A percentile compares a stretch with the other conserved stretches of the same genome.
Conservation (phyloP, 30 jellyfish, hydroid and myxozoan species). For the Aurelia aurita region DNA sequence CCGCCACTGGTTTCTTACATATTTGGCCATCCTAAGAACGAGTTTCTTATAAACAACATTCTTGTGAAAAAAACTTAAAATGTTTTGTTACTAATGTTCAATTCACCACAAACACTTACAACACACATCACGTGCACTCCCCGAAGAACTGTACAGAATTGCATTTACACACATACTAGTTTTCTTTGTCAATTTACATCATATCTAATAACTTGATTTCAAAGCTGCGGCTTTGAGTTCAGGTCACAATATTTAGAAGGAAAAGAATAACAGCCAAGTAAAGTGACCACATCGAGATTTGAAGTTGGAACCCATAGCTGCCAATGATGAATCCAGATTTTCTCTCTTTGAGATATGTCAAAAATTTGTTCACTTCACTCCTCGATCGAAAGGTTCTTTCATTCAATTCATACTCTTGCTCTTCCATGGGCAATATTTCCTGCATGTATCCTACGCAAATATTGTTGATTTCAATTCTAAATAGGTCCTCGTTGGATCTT, state of each 20-base stretch:
- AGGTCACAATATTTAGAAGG: slow-evolving; percentile 15
- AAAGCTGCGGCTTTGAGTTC: too few relatives aligned
- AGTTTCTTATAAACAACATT: too few relatives aligned
- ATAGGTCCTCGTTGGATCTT: slow-evolving; percentile 8
- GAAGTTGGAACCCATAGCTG: slow-evolving; percentile 39
- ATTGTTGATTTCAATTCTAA: slow-evolving; percentile 29
- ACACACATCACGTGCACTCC: too few relatives aligned
- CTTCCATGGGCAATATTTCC: background rate
- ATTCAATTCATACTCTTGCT: background rate
- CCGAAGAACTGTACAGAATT: too few relatives aligned
- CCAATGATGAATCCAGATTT: slow-evolving; percentile 64
- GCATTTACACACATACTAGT: too few relatives aligned
- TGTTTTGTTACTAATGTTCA: too few relatives aligned
- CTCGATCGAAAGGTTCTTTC: slow-evolving; percentile 20
- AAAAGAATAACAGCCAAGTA: slow-evolving; percentile 36
- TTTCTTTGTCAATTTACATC: too few relatives aligned
- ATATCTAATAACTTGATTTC: too few relatives aligned
- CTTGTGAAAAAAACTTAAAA: too few relatives aligned
- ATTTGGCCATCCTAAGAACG: too few relatives aligned
- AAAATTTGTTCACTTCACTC: slow-evolving; percentile 28
- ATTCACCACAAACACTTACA: too few relatives aligned
- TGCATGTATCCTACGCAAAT: slow-evolving; percentile 21
- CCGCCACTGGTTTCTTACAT: too few relatives aligned
- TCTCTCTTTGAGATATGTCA: slow-evolving; percentile 45
- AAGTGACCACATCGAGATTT: slow-evolving; percentile 48